Conservation (phyloP, 2,888 invertebrate species). For the Drosophila lutescens region DNA sequence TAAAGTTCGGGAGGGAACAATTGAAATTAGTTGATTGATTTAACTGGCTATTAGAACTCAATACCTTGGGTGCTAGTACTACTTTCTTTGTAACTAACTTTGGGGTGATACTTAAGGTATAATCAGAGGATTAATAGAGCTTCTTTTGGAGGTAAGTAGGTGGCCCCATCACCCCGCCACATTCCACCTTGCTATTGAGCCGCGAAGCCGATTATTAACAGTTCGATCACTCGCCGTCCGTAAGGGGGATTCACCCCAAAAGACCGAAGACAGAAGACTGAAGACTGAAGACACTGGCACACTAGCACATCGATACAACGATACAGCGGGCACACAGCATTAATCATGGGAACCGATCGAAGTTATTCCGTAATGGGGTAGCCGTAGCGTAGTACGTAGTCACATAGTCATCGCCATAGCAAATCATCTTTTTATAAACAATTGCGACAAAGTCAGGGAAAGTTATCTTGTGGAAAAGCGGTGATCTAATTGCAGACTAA, state of each 20-base stretch:
- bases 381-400: background rate
- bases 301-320: too few species aligned
- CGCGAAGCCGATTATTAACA: constrained; percentile 25
- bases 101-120: too few species aligned
- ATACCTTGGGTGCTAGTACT: too few species aligned
- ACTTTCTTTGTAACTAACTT: too few species aligned
- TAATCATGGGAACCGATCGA: constrained; percentile 32
- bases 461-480: constrained; percentile 12
- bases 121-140: background rate
- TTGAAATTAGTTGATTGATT: background rate
- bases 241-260: constrained; percentile 22
- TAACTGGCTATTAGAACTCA: background rate
- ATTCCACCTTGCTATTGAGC: background rate
- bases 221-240: constrained; percentile 20
- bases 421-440: constrained; percentile 42
- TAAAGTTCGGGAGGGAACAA: background rate
- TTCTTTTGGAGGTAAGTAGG: background rate
- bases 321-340: constrained; percentile 8
- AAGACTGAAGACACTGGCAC: background rate
- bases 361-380: constrained; percentile 17
- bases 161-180: background rate
- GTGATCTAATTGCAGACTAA: constrained; percentile 33
- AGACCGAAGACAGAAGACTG: background rate
- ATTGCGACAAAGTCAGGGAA: constrained; percentile 19
- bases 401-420: background rate